phyloP scores from a whole-genome alignment of 1,140 invertebrate species.

The Ceratina australensis region DNA sequence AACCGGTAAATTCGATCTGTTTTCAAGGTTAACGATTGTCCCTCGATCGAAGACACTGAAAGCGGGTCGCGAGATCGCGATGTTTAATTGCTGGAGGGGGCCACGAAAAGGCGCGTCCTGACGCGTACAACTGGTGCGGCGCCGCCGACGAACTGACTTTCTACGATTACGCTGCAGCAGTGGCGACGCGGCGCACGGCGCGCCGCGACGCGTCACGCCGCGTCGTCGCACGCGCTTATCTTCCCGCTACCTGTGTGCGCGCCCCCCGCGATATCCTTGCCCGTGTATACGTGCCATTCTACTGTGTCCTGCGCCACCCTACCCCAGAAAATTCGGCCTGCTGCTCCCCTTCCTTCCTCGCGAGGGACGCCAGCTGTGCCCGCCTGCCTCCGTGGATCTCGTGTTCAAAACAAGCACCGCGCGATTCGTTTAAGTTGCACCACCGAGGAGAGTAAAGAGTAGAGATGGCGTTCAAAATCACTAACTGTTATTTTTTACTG shows the following conservation, averaged over 20 bases:
- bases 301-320: neutral
- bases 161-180: constrained; percentile 57
- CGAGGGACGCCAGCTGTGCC: too few species aligned
- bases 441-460: too few species aligned
- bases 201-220: constrained; percentile 17
- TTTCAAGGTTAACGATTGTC: neutral
- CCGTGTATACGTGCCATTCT: neutral
- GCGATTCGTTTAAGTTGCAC: too few species aligned
- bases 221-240: constrained; percentile 56
- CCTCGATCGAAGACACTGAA: neutral
- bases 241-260: constrained; percentile 26
- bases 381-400: too few species aligned
- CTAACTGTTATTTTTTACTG: too few species aligned
- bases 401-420: too few species aligned
- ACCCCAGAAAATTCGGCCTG: neutral
- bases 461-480: too few species aligned
- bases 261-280: neutral
- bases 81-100: constrained; percentile 20
- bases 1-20: too few species aligned
- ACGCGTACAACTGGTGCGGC: constrained; percentile 68
- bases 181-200: constrained; percentile 46
- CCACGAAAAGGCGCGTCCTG: constrained; percentile 51
- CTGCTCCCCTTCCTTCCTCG: neutral
- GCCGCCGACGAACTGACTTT: constrained; percentile 71
- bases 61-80: constrained; percentile 26